Evolutionary conservation across 2,888 invertebrate species (phyloP), one percentile per base, ranked within the genome.

Genomic region (Thera britannica): DNA sequence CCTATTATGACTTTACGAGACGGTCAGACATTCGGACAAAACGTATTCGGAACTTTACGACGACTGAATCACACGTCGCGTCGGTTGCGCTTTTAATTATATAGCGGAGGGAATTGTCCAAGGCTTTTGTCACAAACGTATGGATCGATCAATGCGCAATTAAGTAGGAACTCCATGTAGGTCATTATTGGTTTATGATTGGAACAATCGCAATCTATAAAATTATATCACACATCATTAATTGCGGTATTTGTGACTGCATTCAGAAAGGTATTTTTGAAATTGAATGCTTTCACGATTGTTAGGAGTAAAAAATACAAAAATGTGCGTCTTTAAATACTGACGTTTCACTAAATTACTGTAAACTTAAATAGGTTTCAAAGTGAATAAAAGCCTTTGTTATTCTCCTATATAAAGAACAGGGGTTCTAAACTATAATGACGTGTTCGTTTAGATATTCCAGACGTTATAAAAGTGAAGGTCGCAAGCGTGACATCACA

Each of bases 1-100:
- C 80, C 83, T 83, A 85, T 87, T 86, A 87, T 77, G 70, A 80
- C 81, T 85, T 86, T 85, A 85, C 79, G 82, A 81, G 82, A 81
- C 74, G 77, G 77, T 78, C 79, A 76, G 80, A 75, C 78, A 72
- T 75, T 64, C 77, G 67, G 72, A 73, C 72, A 71, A 69, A 68
- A 72, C 55, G 68, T 60, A 62, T 66, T 67, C 71, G 61, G 56
- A 67, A 52, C 68, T 74, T 75, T 73, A 78, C 72, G 72, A 74
- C 62, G 72, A 58, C 60, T 69, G 72, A 75, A 74, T 77, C 74
- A 73, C 73, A 70, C 73, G 69, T 64, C 48, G 68, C 52, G 52
- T 46, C 44, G 9, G 62, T 66, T 49, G 64, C 54, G 58, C 9
- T 67, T 70, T 61, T 75, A 72, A 73, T 73, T 69, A 71, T 63